Evolutionary conservation across 2,113 vertebrate species (phyloP).

Genomic region (Buteo buteo): DNA sequence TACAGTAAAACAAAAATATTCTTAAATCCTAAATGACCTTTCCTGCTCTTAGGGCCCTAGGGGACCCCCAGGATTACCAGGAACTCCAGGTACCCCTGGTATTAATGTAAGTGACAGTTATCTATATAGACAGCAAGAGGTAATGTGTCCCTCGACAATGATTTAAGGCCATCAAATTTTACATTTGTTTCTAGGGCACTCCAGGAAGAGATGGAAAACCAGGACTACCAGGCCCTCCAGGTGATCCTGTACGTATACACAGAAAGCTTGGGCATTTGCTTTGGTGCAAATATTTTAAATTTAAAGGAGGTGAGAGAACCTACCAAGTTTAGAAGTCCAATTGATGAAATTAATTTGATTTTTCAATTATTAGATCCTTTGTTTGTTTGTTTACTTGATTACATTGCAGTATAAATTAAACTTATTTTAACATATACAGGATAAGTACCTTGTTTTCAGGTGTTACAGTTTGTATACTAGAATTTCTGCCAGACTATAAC

Average conservation of each 20-base stretch:
- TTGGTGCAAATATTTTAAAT: neutral
- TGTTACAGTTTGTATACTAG: neutral
- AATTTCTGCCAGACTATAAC: neutral
- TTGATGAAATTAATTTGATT: conserved; percentile 27
- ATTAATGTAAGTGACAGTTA: conserved; percentile 75
- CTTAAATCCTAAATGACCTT: neutral
- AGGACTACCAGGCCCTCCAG: conserved; percentile 89
- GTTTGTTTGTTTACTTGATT: neutral
- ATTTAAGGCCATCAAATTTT: neutral
- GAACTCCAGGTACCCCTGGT: conserved; percentile 81
- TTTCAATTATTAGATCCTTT: neutral
- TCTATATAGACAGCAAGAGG: neutral
- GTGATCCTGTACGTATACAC: conserved; percentile 86
- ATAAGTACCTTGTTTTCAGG: conserved; percentile 21
- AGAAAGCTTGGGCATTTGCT: neutral
- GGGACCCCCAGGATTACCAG: conserved; percentile 84
- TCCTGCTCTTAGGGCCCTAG: conserved; percentile 77
- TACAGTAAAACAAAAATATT: neutral
- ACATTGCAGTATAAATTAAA: neutral
- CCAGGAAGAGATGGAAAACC: conserved; percentile 88
- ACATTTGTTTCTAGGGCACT: conserved; percentile 79
- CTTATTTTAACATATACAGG: neutral
- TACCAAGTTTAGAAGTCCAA: neutral
- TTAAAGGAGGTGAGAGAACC: neutral
- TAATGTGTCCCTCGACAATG: neutral